These are phyloP conservation scores for Myiopsitta monachus DNA, from an alignment of 2,113 vertebrate species.

Conservation along the genomic window DNA sequence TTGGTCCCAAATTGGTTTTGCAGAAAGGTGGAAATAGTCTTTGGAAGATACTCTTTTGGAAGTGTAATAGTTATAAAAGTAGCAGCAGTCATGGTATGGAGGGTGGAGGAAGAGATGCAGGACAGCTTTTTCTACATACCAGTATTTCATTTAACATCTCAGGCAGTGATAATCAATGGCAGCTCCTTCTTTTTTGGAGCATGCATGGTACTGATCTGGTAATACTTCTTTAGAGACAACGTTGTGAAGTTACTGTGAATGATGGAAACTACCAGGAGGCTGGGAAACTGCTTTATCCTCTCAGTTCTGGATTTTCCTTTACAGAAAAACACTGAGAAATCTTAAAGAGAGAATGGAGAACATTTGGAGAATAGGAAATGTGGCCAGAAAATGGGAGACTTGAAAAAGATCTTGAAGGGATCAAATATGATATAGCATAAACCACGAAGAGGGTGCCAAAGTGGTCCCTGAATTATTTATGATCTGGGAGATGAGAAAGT, in stretches of 20 bases:
- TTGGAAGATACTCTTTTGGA: not conserved
- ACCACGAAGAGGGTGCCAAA: not conserved
- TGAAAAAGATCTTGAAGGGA: not conserved
- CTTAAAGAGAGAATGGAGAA: not conserved
- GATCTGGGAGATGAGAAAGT: not conserved
- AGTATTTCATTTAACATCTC: not conserved
- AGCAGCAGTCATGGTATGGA: not conserved
- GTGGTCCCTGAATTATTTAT: constrained; percentile 26
- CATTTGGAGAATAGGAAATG: not conserved
- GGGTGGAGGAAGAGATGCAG: not conserved
- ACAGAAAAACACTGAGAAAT: not conserved
- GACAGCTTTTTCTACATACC: not conserved
- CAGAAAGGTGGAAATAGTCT: not conserved
- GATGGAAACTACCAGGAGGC: not conserved
- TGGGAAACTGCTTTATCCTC: not conserved
- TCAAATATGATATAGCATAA: not conserved
- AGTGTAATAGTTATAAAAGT: not conserved
- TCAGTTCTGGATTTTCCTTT: not conserved
- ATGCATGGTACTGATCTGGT: not conserved
- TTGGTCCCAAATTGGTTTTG: not conserved
- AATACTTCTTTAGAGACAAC: not conserved
- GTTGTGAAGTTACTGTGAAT: not conserved
- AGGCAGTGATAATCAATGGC: not conserved
- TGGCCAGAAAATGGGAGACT: not conserved
- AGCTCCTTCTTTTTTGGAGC: not conserved